phyloP scores from a whole-genome alignment of 2,797 vertebrate species.

The Sebastes miniatus region DNA sequence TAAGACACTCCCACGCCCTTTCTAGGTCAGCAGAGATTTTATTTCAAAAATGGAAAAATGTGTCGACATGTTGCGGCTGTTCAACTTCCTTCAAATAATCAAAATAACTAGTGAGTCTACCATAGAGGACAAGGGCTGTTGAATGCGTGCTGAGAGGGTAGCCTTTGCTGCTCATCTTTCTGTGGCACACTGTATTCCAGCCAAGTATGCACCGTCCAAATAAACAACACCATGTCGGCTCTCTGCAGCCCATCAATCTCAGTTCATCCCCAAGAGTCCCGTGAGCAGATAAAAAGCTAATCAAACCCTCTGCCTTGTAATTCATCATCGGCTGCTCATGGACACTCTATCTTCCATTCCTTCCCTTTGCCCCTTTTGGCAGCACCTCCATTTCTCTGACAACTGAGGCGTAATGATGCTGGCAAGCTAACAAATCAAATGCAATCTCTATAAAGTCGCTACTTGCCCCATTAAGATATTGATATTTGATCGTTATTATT shows the following conservation, averaged over 20 bases:
- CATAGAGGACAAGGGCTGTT: slow-evolving; percentile 25
- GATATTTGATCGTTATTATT: not conserved
- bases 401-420: slow-evolving; percentile 17
- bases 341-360: slow-evolving; percentile 45
- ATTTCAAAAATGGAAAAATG: not conserved
- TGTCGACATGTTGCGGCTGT: not conserved
- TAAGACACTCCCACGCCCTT: not conserved
- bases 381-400: slow-evolving; percentile 48
- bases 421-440: slow-evolving; percentile 53
- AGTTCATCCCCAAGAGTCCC: slow-evolving; percentile 55
- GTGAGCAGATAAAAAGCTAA: slow-evolving; percentile 80
- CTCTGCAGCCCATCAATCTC: slow-evolving; percentile 66
- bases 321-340: slow-evolving; percentile 68
- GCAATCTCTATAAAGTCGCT: slow-evolving; percentile 15
- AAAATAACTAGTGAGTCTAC: not conserved
- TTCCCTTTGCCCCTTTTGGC: slow-evolving; percentile 31
- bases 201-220: slow-evolving; percentile 52
- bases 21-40: not conserved
- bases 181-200: slow-evolving; percentile 30
- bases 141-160: slow-evolving; percentile 27
- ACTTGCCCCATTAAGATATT: slow-evolving; percentile 12
- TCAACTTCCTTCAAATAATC: not conserved
- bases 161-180: slow-evolving; percentile 43
- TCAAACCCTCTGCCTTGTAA: slow-evolving; percentile 70
- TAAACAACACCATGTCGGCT: slow-evolving; percentile 65